These are phyloP conservation scores for Hypselothyrea guttata DNA, from an alignment of 2,888 invertebrate species.

Conservation along the genomic window DNA sequence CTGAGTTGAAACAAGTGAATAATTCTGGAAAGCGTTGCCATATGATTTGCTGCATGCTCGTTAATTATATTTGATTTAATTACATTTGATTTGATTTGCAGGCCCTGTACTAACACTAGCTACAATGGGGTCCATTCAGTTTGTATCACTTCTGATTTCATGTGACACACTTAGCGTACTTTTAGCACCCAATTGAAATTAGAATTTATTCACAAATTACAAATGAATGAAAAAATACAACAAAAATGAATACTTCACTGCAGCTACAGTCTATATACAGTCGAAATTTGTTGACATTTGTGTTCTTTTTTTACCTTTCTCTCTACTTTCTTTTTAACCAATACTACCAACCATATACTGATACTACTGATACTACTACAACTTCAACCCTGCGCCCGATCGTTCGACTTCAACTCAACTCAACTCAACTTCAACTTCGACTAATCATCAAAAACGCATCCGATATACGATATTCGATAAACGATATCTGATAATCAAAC, in stretches of 20 bases:
- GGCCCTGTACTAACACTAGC: no score
- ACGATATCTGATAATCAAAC: constrained; percentile 32
- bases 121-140: no score
- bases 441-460: constrained; percentile 39
- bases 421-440: constrained; percentile 50
- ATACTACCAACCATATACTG: constrained; percentile 52
- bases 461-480: not conserved
- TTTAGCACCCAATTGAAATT: constrained; percentile 46
- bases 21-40: constrained; percentile 14
- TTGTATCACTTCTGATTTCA: not conserved
- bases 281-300: constrained; percentile 65
- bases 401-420: no score
- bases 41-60: constrained; percentile 52
- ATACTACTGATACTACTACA: no score
- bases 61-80: constrained; percentile 6
- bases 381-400: constrained; percentile 65
- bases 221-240: constrained; percentile 1
- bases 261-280: constrained; percentile 36
- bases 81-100: not conserved
- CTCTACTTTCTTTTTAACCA: constrained; percentile 68
- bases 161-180: constrained; percentile 17
- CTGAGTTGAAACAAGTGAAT: no score
- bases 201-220: constrained; percentile 29
- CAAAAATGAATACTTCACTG: constrained; percentile 14
- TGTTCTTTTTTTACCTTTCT: constrained; percentile 54